Base-by-base conservation (phyloP, 2,888 invertebrate species). In the Hemithea aestivaria region DNA sequence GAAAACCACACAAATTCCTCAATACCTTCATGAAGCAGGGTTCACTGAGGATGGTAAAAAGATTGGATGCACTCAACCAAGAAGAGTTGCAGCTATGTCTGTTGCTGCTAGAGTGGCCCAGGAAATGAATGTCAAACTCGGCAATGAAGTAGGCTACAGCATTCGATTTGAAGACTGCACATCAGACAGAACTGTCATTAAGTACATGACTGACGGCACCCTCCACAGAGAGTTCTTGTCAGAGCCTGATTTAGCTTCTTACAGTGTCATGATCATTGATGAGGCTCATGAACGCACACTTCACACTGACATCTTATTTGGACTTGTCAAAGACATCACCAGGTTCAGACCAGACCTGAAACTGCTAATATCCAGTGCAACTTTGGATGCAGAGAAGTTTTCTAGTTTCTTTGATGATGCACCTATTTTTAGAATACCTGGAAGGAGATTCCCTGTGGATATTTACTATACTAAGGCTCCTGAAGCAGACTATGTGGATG, bases 151-250 rank as follows among this genome's bases (percentile, higher is more conserved):
- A 30, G 94, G 94, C 2, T 94, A 94, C 57, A 93, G 94, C 50
- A 99, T 99, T 62, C 90, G 99, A 57, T 99, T 99, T 88, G 99
- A 99, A 87, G 99, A 99, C 73, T 99, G 99, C 70, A 99, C 99
- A 0, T 98, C 98, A 2, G 98, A 99, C 73, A 89, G 98, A 53
- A 99, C 99, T 5, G 89, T 96, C 10, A 91, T 99, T 30, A 99
- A 99, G 78, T 99, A 99, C 70, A 99, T 99, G 99, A 99, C 99
- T 20, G 99, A 99, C 81, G 99, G 99, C 63, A 99, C 99, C 66
- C 80, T 99, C 26, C 94, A 99, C 51, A 88, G 99, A 63, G 99
- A 99, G 83, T 99, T 99, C 75, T 89, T 99, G 1, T 95, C 96
- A 26, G 99, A 99, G 76, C 99, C 99, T 0, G 98, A 98, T 87